phyloP scores from a whole-genome alignment of 2,888 invertebrate species.

The Lithophane leautieri region DNA sequence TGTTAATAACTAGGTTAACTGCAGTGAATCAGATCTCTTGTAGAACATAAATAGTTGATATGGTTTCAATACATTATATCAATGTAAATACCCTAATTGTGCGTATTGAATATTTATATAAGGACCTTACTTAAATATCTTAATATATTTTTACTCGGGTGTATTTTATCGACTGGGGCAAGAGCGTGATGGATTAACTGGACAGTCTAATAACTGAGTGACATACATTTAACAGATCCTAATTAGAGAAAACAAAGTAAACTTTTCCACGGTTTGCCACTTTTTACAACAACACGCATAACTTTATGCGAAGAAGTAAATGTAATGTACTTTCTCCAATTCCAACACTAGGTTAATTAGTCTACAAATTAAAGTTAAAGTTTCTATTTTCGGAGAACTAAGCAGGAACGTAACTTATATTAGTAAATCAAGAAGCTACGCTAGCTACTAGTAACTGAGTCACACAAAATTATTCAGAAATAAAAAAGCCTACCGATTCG shows the following conservation, averaged over 20 bases:
- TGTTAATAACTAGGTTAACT: neutral
- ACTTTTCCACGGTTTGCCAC: slow-evolving; percentile 4
- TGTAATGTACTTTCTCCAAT: slow-evolving; percentile 44
- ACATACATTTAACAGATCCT: slow-evolving; percentile 29
- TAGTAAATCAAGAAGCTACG: neutral
- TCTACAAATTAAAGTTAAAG: neutral
- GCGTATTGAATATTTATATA: slow-evolving; percentile 1
- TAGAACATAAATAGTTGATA: neutral
- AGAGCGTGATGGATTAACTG: slow-evolving; percentile 44
- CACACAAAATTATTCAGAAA: neutral
- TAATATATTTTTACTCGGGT: neutral
- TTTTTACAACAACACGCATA: slow-evolving; percentile 4
- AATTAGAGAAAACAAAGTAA: slow-evolving; percentile 13
- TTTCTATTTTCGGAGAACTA: slow-evolving; percentile 2
- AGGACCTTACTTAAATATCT: neutral
- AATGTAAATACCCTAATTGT: slow-evolving; percentile 3
- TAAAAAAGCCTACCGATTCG: neutral
- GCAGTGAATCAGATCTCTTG: slow-evolving; percentile 47
- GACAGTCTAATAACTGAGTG: slow-evolving; percentile 34
- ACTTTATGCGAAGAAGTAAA: slow-evolving; percentile 19
- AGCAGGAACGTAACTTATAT: neutral
- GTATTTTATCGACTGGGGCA: slow-evolving; percentile 31
- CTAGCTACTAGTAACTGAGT: no score
- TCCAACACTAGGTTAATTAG: slow-evolving; percentile 24
- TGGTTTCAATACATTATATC: neutral